phyloP scores from a whole-genome alignment of 2,113 vertebrate genomes.

The Haplotaxodon microlepis region DNA sequence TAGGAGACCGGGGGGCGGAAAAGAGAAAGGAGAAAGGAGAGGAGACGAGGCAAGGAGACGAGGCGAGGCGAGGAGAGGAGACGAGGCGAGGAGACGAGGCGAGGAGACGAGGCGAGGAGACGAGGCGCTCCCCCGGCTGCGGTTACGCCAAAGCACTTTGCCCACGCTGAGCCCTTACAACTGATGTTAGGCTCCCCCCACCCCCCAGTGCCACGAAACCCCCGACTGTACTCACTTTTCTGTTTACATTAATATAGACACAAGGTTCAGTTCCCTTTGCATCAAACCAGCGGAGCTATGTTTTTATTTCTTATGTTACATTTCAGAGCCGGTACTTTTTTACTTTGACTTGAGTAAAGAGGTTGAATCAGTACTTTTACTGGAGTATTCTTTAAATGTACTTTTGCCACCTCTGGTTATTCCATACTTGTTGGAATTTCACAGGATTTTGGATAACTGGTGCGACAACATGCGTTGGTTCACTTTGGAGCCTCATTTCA shows the following conservation, averaged over 20 bases:
- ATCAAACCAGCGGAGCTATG: background rate
- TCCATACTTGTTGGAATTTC: background rate
- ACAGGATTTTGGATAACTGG: background rate
- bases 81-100: rapidly evolving
- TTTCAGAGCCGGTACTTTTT: background rate
- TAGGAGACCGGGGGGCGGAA: too few relatives aligned
- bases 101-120: background rate
- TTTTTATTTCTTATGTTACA: background rate
- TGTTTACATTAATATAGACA: background rate
- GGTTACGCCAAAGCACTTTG: background rate
- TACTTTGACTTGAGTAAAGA: background rate
- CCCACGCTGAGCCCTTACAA: background rate
- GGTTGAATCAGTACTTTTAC: background rate
- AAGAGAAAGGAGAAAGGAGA: too few relatives aligned
- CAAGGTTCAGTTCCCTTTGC: background rate
- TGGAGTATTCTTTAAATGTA: background rate
- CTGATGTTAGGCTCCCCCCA: background rate
- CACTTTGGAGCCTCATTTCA: background rate
- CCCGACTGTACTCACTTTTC: background rate
- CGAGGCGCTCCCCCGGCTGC: rapidly evolving
- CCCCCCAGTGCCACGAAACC: background rate
- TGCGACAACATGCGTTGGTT: background rate
- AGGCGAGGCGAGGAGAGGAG: rapidly evolving
- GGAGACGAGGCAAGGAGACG: rapidly evolving
- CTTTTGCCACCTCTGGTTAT: background rate